These are phyloP conservation scores for Philopotamus ludificatus DNA, from an alignment of 1,140 invertebrate genomes.

Conservation along the genomic window DNA sequence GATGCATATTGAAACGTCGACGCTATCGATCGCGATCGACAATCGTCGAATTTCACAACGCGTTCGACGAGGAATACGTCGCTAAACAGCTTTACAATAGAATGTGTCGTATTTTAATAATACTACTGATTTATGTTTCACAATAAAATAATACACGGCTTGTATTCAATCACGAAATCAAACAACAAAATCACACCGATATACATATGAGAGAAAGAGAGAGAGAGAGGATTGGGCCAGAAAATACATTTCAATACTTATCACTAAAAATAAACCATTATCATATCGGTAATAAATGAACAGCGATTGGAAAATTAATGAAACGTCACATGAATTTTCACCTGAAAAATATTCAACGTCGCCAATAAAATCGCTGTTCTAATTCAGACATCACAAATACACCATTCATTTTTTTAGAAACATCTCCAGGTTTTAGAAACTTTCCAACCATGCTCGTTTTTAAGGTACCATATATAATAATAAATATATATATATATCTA, in stretches of 20 bases:
- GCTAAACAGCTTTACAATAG: slow-evolving; percentile 15
- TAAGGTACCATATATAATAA: slow-evolving; percentile 24
- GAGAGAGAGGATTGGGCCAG: too few relatives aligned
- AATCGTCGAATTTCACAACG: slow-evolving; percentile 21
- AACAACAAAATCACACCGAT: background rate
- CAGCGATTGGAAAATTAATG: slow-evolving; percentile 29
- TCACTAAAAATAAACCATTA: background rate
- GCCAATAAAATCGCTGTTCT: background rate
- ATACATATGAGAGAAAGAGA: too few relatives aligned
- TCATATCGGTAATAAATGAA: slow-evolving; percentile 10
- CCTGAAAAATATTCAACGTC: slow-evolving; percentile 17
- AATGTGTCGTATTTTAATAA: background rate
- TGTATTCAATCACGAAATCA: background rate
- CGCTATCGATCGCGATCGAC: too few relatives aligned
- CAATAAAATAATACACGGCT: slow-evolving; percentile 12
- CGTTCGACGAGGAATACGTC: background rate
- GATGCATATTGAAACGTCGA: too few relatives aligned
- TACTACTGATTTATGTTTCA: slow-evolving; percentile 15
- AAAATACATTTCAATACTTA: too few relatives aligned
- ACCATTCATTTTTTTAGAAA: slow-evolving; percentile 17
- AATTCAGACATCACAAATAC: slow-evolving; percentile 4
- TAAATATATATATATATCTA: too few relatives aligned
- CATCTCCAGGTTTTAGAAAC: slow-evolving; percentile 38
- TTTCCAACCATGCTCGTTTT: slow-evolving; percentile 40
- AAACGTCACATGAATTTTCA: slow-evolving; percentile 11